Evolutionary conservation across 2,888 invertebrate species (phyloP).

Genomic region (Polylopha cassiicola): DNA sequence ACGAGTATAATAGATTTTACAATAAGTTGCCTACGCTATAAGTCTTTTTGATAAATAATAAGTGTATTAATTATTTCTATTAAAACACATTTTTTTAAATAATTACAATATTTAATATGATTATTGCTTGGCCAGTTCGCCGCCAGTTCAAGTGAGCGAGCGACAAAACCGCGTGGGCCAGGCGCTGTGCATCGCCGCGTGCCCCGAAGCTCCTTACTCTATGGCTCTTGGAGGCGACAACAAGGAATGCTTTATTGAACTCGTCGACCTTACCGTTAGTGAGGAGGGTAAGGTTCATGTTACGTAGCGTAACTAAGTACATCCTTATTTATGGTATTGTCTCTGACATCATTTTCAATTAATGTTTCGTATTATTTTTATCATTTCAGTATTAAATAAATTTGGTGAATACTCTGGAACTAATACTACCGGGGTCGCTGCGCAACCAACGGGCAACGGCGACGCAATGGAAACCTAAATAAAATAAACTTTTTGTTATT

Average conservation of each 20-base stretch:
- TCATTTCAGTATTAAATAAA: slow-evolving; percentile 61
- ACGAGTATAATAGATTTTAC: too few relatives aligned
- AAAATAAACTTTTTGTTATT: neutral
- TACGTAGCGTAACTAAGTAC: slow-evolving; percentile 1
- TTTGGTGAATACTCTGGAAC: slow-evolving; percentile 69
- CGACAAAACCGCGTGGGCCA: slow-evolving; percentile 82
- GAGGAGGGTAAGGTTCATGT: slow-evolving; percentile 70
- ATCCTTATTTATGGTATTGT: too few relatives aligned
- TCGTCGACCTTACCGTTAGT: slow-evolving; percentile 79
- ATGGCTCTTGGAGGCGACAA: slow-evolving; percentile 91
- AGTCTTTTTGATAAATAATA: too few relatives aligned
- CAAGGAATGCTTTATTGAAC: slow-evolving; percentile 83
- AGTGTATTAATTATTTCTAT: too few relatives aligned
- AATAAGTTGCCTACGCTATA: too few relatives aligned
- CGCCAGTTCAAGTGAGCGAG: slow-evolving; percentile 51
- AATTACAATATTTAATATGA: too few relatives aligned
- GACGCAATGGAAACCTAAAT: slow-evolving; percentile 24
- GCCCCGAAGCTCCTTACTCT: slow-evolving; percentile 89
- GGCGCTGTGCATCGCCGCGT: slow-evolving; percentile 83
- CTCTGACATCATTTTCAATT: too few relatives aligned
- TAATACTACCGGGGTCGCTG: slow-evolving; percentile 33
- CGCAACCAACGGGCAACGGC: slow-evolving; percentile 32
- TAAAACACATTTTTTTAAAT: too few relatives aligned
- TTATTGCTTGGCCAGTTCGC: too few relatives aligned
- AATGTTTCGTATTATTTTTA: too few relatives aligned